Conservation (phyloP, 2,888 invertebrate species). For the Ditula angustiorana region DNA sequence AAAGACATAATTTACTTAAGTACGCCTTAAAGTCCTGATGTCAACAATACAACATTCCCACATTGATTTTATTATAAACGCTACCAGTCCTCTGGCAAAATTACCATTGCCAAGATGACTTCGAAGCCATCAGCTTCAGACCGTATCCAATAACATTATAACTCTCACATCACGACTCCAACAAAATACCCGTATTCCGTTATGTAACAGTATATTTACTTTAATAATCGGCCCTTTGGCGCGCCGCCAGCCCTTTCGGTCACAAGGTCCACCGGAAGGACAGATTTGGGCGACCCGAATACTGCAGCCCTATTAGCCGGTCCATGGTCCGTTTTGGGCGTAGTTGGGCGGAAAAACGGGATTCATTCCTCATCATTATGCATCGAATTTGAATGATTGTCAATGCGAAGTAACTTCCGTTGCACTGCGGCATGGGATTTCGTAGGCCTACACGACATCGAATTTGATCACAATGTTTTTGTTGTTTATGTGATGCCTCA, state of each 20-base stretch:
- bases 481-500: too few species aligned
- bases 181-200: neutral
- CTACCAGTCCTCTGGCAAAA: too few species aligned
- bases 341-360: conserved; percentile 6
- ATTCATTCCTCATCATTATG: conserved; percentile 5
- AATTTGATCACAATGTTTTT: too few species aligned
- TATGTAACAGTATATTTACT: conserved; percentile 15
- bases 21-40: too few species aligned
- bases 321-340: conserved; percentile 3
- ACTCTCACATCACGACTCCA: neutral
- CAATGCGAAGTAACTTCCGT: neutral
- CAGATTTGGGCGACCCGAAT: conserved; percentile 27
- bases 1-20: too few species aligned
- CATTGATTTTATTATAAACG: too few species aligned
- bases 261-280: conserved; percentile 39
- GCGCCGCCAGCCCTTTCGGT: conserved; percentile 28
- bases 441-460: neutral
- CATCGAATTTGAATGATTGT: conserved; percentile 1
- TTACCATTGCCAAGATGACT: neutral
- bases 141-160: neutral
- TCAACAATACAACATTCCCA: too few species aligned
- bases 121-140: neutral
- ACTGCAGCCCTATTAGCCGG: conserved; percentile 1
- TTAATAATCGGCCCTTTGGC: conserved; percentile 26
- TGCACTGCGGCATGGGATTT: neutral